These are phyloP conservation scores for Setophaga kirtlandii DNA, from an alignment of 2,113 vertebrate species.

Conservation along the genomic window DNA sequence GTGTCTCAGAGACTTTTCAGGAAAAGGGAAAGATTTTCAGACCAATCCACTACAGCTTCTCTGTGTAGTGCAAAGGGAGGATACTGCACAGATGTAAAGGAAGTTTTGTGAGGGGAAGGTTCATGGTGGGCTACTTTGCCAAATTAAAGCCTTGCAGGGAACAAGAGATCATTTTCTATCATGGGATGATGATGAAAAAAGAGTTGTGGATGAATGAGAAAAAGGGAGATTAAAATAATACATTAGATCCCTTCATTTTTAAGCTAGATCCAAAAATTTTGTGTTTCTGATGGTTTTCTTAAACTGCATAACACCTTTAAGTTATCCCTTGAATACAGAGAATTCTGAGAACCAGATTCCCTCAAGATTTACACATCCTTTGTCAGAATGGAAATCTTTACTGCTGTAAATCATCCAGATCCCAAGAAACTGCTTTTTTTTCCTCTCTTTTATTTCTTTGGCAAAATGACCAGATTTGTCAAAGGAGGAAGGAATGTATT, in stretches of 20 bases:
- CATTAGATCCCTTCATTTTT: not conserved
- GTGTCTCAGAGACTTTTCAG: not conserved
- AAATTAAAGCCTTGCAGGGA: not conserved
- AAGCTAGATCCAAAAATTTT: not conserved
- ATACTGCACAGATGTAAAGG: not conserved
- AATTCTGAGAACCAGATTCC: not conserved
- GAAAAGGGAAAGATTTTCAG: not conserved
- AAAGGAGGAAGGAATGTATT: slow-evolving; percentile 18
- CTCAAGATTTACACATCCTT: not conserved
- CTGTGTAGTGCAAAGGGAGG: not conserved
- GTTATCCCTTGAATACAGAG: not conserved
- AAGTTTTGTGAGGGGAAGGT: not conserved
- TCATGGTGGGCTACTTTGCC: not conserved
- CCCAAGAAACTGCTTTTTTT: not conserved
- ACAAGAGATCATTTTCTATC: not conserved
- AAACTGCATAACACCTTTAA: not conserved
- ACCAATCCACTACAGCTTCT: not conserved
- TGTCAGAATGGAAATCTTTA: not conserved
- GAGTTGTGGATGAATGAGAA: not conserved
- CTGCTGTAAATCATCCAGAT: not conserved
- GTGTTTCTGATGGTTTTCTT: not conserved
- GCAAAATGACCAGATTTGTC: not conserved
- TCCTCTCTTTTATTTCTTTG: not conserved
- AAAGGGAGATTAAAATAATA: not conserved
- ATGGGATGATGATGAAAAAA: not conserved